These are phyloP conservation scores for Idaea straminata DNA, from an alignment of 2,888 invertebrate species.

Conservation along the genomic window DNA sequence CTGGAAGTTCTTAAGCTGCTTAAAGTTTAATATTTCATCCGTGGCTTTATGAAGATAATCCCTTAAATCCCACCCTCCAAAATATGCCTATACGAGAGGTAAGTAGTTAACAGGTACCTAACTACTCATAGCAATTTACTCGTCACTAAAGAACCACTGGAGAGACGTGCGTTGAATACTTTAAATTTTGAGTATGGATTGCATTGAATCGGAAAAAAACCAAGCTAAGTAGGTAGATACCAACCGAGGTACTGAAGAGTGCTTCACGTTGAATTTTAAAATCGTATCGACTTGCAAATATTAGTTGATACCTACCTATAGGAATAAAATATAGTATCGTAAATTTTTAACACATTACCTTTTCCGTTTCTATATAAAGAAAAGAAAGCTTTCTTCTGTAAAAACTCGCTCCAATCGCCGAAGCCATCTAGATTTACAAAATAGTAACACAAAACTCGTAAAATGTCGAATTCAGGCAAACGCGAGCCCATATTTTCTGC, in stretches of 20 bases:
- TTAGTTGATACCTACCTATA: background rate
- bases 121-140: background rate
- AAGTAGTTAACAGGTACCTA: background rate
- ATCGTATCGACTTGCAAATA: background rate
- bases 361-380: too few relatives aligned
- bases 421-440: background rate
- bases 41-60: slow-evolving; percentile 37
- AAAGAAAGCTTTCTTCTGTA: background rate
- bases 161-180: background rate
- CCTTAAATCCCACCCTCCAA: slow-evolving; percentile 23
- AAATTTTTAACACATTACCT: background rate
- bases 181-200: background rate
- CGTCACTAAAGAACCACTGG: background rate
- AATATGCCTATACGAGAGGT: background rate
- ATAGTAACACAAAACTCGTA: background rate
- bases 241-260: background rate
- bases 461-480: background rate
- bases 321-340: background rate
- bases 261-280: slow-evolving; percentile 3
- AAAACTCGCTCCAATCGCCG: background rate
- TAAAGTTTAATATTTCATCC: slow-evolving; percentile 38
- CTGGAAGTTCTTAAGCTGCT: slow-evolving; percentile 28
- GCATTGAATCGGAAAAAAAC: background rate
- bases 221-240: background rate
- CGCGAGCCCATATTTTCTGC: background rate